Base-by-base conservation (phyloP, 2,113 vertebrate species). In the Regulus satrapa region DNA sequence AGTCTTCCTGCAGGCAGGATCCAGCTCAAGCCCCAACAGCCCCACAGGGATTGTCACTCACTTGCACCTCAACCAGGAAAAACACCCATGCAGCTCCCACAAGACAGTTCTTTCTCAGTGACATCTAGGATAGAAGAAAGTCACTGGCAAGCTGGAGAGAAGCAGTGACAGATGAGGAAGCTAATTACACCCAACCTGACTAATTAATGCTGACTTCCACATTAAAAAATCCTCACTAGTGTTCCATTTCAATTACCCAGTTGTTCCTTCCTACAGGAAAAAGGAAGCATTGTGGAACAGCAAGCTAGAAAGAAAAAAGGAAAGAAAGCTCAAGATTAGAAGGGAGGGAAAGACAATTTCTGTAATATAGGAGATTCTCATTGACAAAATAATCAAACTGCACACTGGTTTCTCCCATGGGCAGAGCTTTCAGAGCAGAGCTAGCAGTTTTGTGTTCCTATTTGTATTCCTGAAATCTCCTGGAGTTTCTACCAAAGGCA, bases 131-230 rank as follows among this genome's bases (percentile, higher is more conserved):
- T 51, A 92, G 71, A 93, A 94, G 90, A 95, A 95, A 96, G 85
- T 87, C 84, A 93, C 38, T 92, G 96, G 96, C 89, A 77, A 97
- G 91, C 88, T 95, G 95, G 94, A 95, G 76, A 63, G n/a, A 94
- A 79, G 95, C 92, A 88, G 85, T 91, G 94, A 68, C 85, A 97
- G 93, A 97, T 74, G 84, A 97, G 89, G 93, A 94, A 97, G 93
- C 94, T 96, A 97, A 98, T 98, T 98, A 97, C 96, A 93, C 81
- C 38, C 6, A 49, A 90, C 87, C 95, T 56, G 80, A 85, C 95
- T 98, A 97, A 98, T 98, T 97, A 97, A 97, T 95, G 95, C 95
- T 92, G 90, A 88, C 91, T 97, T 96, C 93, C 95, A 93, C 88
- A 97, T 96, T 96, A 97, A 93, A 93, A 94, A 92, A 93, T 92